phyloP scores from a whole-genome alignment of 2,797 vertebrate genomes.

The Coranthus polyacanthus region DNA sequence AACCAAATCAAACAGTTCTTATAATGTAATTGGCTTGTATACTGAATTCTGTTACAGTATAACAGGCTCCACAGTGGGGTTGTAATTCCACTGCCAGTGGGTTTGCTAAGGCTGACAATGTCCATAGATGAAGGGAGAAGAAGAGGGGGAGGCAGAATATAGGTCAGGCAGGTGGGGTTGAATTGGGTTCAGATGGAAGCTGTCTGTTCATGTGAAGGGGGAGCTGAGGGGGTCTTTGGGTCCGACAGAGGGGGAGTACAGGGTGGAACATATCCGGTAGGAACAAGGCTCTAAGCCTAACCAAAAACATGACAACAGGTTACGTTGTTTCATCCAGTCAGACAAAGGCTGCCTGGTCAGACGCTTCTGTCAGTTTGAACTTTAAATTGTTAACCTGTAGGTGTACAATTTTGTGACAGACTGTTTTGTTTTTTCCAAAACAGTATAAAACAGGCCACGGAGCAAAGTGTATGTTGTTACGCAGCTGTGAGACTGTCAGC shows the following conservation, averaged over 20 bases:
- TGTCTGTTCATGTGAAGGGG: conserved; percentile 48
- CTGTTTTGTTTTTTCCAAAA: conserved; percentile 11
- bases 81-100: conserved; percentile 38
- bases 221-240: conserved; percentile 34
- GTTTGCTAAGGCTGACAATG: conserved; percentile 52
- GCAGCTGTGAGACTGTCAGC: conserved; percentile 6
- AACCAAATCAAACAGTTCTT: conserved; percentile 61
- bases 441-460: not conserved
- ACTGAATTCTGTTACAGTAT: conserved; percentile 50
- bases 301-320: conserved; percentile 41
- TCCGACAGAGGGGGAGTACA: conserved; percentile 32
- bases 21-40: conserved; percentile 53
- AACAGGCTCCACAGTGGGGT: conserved; percentile 39
- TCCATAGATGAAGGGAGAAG: conserved; percentile 48
- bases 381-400: not conserved
- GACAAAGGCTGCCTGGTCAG: not conserved
- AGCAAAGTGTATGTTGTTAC: conserved; percentile 22
- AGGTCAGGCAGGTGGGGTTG: conserved; percentile 82
- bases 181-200: conserved; percentile 75
- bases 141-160: conserved; percentile 64
- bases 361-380: conserved; percentile 1
- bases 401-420: conserved; percentile 2
- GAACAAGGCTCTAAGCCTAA: conserved; percentile 42
- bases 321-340: conserved; percentile 25
- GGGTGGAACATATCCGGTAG: conserved; percentile 37